Conservation (phyloP, 2,113 vertebrate species). For the Python bivittatus region DNA sequence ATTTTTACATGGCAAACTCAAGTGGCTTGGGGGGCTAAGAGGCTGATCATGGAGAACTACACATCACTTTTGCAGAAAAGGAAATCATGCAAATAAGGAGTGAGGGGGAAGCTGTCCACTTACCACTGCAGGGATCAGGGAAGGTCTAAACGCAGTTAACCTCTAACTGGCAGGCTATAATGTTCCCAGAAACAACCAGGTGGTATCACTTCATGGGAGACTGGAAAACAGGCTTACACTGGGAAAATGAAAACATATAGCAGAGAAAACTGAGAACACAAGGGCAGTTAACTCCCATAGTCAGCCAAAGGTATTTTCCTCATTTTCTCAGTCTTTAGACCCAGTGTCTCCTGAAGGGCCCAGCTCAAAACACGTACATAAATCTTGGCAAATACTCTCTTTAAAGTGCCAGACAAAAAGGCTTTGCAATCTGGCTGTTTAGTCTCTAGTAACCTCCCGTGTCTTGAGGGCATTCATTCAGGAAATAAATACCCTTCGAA, state of each 20-base stretch:
- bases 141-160: constrained; percentile 45
- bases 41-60: neutral
- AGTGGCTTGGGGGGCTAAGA: neutral
- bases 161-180: constrained; percentile 55
- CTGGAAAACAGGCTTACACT: constrained; percentile 2
- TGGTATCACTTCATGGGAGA: constrained; percentile 49
- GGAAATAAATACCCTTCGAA: constrained; percentile 35
- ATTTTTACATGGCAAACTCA: neutral
- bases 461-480: constrained; percentile 12
- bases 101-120: neutral
- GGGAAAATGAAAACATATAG: constrained; percentile 43
- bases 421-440: constrained; percentile 50
- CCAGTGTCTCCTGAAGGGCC: constrained; percentile 48
- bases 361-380: constrained; percentile 50
- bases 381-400: constrained; percentile 55
- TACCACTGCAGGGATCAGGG: neutral
- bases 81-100: neutral
- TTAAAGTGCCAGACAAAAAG: constrained; percentile 59
- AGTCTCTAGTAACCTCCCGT: constrained; percentile 39
- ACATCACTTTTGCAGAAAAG: neutral
- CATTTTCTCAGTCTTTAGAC: constrained; percentile 55
- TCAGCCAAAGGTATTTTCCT: constrained; percentile 55
- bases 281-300: constrained; percentile 53
- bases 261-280: constrained; percentile 30
- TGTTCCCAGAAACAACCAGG: constrained; percentile 65